Percentiles rank a stretch among this genome's conserved stretches.
These are phyloP conservation scores for Drosophila repletoides DNA, from an alignment of 1,140 invertebrate genomes.

Conservation along the genomic window DNA sequence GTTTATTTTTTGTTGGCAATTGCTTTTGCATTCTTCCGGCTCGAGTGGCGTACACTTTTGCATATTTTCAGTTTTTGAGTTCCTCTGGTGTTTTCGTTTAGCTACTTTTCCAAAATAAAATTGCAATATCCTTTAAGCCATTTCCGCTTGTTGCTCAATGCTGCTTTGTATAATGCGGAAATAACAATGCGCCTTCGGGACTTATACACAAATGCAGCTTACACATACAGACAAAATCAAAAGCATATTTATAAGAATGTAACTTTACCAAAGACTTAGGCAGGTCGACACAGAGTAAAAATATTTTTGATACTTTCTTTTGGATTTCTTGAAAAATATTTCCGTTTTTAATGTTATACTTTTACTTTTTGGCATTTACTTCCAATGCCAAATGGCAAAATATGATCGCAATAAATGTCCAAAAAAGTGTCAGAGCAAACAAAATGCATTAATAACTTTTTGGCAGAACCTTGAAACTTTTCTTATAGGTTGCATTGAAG, in stretches of 20 bases:
- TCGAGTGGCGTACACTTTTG: slow-evolving; percentile 23
- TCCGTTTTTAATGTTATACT: slow-evolving; percentile 6
- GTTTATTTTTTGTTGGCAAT: slow-evolving; percentile 6
- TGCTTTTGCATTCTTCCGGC: slow-evolving; percentile 14
- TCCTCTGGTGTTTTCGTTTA: slow-evolving; percentile 12
- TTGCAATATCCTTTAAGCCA: slow-evolving; percentile 75
- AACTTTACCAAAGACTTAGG: slow-evolving; percentile 22
- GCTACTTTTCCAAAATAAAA: slow-evolving; percentile 47
- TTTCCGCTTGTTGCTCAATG: slow-evolving; percentile 70
- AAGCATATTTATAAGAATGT: slow-evolving; percentile 21
- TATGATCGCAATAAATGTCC: slow-evolving; percentile 28
- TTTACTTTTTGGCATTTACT: neutral
- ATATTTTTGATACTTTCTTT: slow-evolving; percentile 18
- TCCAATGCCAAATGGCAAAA: slow-evolving; percentile 7
- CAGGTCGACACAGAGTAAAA: slow-evolving; percentile 5
- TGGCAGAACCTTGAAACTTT: slow-evolving; percentile 16
- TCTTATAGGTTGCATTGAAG: neutral
- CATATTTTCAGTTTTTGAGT: slow-evolving; percentile 44
- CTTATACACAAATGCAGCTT: slow-evolving; percentile 29
- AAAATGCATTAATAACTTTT: slow-evolving; percentile 27
- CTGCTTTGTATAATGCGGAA: slow-evolving; percentile 61
- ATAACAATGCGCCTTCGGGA: slow-evolving; percentile 63
- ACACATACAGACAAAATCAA: slow-evolving; percentile 12
- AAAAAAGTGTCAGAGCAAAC: neutral
- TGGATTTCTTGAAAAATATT: slow-evolving; percentile 9